Evolutionary conservation across 2,797 vertebrate species (phyloP), one percentile per base, ranked within the genome.

Genomic region (Phoebastria nigripes): DNA sequence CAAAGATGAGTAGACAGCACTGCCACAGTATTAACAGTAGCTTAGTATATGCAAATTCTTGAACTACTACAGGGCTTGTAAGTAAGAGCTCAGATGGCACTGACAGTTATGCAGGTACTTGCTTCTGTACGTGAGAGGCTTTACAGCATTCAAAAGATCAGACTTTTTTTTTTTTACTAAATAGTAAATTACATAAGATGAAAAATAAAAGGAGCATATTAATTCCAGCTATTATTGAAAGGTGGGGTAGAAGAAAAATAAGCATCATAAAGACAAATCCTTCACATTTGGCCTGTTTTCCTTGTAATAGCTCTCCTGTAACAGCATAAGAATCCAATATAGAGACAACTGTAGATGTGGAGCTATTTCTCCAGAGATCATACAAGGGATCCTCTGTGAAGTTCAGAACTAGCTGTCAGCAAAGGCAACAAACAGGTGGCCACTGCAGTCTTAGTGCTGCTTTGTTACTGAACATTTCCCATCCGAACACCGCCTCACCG

Each of bases 401-500:
- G 84, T 22, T 83, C 86, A 52, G 49, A 87, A 86, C 15, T 82
- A 87, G 69, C 7, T 35, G 8, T 4, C 25, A 35, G 35, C 1
- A 1, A 67, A 78, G 31, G 69, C 0, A 1, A 67, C 79, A 54
- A 78, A 29, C 18, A 74, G 52, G 52, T 7, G 44, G 59, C 9
- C 33, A 9, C 24, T n/a, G 39, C 37, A 42, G 41, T 33, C 41
- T 61, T 18, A 10, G 37, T 11, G 49, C n/a, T 83, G 65, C 31
- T 87, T 76, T 58, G 39, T 11, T 67, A 74, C 37, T 0, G 1
- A 82, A 52, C 7, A 12, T 31, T 66, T 71, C 52, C 76, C 54
- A 42, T 15, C 41, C 0, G 0, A 67, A 83, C 72, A 56, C 8
- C 6, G 56, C n/a, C 33, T 44, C 79, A 62, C 12, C 1, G 1